phyloP scores from a whole-genome alignment of 2,113 vertebrate genomes.

The Pollimyrus isidori region DNA sequence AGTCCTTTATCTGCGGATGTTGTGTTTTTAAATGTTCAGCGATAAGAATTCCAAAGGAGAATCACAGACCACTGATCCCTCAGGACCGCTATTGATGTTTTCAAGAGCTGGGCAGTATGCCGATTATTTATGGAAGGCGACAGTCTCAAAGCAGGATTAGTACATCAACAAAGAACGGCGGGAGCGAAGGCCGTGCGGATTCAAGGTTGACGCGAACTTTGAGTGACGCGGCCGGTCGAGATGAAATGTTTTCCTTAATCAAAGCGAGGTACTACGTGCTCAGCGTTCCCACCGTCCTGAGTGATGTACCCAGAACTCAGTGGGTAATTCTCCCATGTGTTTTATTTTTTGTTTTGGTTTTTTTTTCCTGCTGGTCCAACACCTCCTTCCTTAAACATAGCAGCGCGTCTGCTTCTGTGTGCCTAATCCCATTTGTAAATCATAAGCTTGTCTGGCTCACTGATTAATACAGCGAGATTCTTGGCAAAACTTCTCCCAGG shows the following conservation, averaged over 20 bases:
- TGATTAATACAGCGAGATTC: background rate
- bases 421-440: background rate
- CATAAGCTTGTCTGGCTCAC: background rate
- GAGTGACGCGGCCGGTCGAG: background rate
- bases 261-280: background rate
- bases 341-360: background rate
- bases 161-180: background rate
- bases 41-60: background rate
- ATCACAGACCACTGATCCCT: background rate
- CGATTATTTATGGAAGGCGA: background rate
- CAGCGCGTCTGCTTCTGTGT: background rate
- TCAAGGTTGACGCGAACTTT: background rate
- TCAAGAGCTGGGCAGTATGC: background rate
- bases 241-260: background rate
- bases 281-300: background rate
- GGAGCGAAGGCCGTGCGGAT: no score
- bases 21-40: background rate
- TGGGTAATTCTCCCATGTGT: background rate
- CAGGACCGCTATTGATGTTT: background rate
- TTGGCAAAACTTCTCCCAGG: background rate
- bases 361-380: background rate
- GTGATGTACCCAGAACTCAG: background rate
- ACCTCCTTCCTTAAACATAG: background rate
- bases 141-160: background rate
- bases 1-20: background rate